Conservation (phyloP, 2,113 vertebrate species). For the Spizaetus ornatus region DNA sequence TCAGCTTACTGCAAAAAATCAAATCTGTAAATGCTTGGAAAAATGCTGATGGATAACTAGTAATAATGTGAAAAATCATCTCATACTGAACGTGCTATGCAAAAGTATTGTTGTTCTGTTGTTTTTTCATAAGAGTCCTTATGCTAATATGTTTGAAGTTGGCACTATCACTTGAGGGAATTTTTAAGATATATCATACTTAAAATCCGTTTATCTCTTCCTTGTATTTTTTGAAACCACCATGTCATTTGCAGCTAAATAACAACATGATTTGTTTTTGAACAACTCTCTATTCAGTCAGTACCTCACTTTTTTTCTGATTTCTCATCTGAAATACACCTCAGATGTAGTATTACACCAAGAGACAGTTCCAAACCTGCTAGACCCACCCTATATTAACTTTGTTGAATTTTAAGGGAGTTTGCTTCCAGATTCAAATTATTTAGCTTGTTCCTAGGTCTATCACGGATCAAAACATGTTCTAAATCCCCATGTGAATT, state of each 20-base stretch:
- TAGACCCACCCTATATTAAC: neutral
- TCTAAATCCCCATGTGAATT: neutral
- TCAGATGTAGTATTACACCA: neutral
- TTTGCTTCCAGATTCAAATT: neutral
- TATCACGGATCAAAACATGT: neutral
- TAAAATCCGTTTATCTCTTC: conserved; percentile 10
- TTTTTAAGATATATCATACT: conserved; percentile 11
- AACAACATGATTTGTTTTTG: neutral
- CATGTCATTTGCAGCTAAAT: neutral
- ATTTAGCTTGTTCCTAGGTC: neutral
- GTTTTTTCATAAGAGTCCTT: conserved; percentile 12
- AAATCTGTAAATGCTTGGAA: conserved; percentile 64
- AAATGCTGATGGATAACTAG: conserved; percentile 60
- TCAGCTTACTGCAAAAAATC: conserved; percentile 61
- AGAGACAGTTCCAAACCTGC: neutral
- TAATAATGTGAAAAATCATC: conserved; percentile 70
- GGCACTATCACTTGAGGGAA: neutral
- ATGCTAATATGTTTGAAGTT: conserved; percentile 55
- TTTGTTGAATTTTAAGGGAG: neutral
- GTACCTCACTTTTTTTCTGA: neutral
- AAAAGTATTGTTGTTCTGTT: conserved; percentile 22
- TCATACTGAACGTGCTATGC: conserved; percentile 17
- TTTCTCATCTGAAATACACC: neutral
- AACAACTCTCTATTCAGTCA: neutral
- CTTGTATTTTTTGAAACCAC: conserved; percentile 11